A percentile compares a stretch with the other conserved stretches of the same genome.
These are phyloP conservation scores for Mercenaria mercenaria DNA, from an alignment of 1,140 invertebrate species.

Conservation along the genomic window DNA sequence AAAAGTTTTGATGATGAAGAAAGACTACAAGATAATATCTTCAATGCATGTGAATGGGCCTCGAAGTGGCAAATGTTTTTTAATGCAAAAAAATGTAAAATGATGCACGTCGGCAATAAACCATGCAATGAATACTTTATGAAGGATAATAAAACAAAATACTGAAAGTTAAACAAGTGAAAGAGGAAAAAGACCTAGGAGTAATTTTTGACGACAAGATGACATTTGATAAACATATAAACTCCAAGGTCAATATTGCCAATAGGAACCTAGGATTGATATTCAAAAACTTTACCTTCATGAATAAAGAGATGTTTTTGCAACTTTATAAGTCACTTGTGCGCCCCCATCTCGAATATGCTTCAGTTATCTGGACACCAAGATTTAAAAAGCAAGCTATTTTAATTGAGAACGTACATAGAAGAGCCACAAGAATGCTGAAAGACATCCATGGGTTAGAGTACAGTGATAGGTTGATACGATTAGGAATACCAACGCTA, in stretches of 20 bases:
- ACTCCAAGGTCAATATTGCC: slow-evolving; percentile 1
- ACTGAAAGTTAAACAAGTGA: too few relatives aligned
- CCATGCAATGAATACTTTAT: too few relatives aligned
- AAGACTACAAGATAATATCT: slow-evolving; percentile 48
- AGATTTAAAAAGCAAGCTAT: slow-evolving; percentile 44
- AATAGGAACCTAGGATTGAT: slow-evolving; percentile 24
- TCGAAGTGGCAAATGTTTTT: slow-evolving; percentile 45
- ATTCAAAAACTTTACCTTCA: slow-evolving; percentile 14
- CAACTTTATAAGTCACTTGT: not conserved
- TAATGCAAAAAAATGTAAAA: slow-evolving; percentile 51
- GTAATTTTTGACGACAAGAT: too few relatives aligned
- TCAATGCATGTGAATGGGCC: slow-evolving; percentile 17
- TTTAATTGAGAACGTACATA: slow-evolving; percentile 64
- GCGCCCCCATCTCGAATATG: too few relatives aligned
- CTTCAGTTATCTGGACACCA: slow-evolving; percentile 50
- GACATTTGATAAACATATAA: slow-evolving; percentile 37
- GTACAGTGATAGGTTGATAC: slow-evolving; percentile 50
- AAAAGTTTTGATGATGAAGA: not conserved
- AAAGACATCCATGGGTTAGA: slow-evolving; percentile 21
- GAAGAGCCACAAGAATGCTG: slow-evolving; percentile 60
- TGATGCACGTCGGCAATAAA: not conserved
- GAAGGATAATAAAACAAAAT: too few relatives aligned
- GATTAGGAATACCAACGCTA: slow-evolving; percentile 46
- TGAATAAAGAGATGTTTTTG: too few relatives aligned
- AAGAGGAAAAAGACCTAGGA: too few relatives aligned